phyloP scores from a whole-genome alignment of 2,797 vertebrate genomes.

The Podarcis lilfordi region DNA sequence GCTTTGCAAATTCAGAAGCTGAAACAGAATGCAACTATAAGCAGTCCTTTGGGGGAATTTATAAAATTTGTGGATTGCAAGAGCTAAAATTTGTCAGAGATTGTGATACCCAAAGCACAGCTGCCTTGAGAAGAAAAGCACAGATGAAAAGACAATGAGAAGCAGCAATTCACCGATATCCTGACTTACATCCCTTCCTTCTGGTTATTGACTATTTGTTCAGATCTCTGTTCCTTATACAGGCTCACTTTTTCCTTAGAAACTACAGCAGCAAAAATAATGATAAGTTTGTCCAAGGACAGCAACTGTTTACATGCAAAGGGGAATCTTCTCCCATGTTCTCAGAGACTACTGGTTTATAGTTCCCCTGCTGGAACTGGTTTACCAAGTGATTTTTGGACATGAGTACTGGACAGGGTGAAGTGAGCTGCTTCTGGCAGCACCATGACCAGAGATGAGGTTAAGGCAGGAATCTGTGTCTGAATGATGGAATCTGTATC shows the following conservation, averaged over 20 bases:
- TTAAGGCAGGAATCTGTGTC: background rate
- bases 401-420: background rate
- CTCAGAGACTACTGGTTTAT: background rate
- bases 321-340: background rate
- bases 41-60: background rate
- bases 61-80: background rate
- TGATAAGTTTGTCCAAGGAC: slow-evolving; percentile 8
- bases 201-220: slow-evolving; percentile 27
- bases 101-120: background rate
- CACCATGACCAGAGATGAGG: background rate
- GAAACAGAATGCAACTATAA: background rate
- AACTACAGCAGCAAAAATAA: slow-evolving; percentile 2
- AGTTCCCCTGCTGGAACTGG: background rate
- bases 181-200: slow-evolving; percentile 9
- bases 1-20: background rate
- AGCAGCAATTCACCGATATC: background rate
- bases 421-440: background rate
- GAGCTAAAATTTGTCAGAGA: background rate
- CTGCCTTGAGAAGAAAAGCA: slow-evolving; percentile 1
- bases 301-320: slow-evolving; percentile 41
- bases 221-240: background rate
- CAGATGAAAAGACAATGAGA: slow-evolving; percentile 3
- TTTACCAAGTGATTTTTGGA: background rate
- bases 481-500: background rate
- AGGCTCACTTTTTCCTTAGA: background rate